Evolutionary conservation across 2,797 vertebrate genomes (phyloP), one percentile per base, ranked within the genome.

Genomic region (Neomorphus geoffroyi): DNA sequence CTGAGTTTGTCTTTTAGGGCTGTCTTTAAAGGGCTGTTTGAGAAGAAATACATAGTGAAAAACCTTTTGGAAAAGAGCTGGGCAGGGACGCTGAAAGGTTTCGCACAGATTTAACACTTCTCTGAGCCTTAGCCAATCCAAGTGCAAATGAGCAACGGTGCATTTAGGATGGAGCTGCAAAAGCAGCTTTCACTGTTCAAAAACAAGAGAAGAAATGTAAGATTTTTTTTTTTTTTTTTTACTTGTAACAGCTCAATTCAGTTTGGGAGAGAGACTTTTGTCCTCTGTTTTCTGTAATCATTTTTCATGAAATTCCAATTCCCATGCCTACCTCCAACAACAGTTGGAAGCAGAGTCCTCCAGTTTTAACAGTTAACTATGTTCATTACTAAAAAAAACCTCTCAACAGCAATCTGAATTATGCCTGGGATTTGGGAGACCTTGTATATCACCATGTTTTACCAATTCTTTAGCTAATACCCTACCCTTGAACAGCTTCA

Each of bases 1-100:
- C 27, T 86, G 67, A 74, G 77, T 85, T 93, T 89, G 37, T 85
- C 83, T 82, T 92, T 94, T 51, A n/a, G n/a, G n/a, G n/a, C n/a
- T n/a, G n/a, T n/a, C n/a, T n/a, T 18, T 90, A 33, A 93, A 85
- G 27, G 62, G 13, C 22, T 89, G 53, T n/a, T 88, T 81, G 46
- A 88, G 30, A 61, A 66, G 71, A 91, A 87, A 80, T 30, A 82
- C 6, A 74, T 8, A 64, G 64, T 7, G 28, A 93, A 93, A 66
- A 14, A 32, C 0, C 2, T 48, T 72, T 86, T 88, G 33, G 45
- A 80, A 84, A 81, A 24, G 27, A 56, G 18, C 6, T 21, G 26
- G 27, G 26, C 6, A 10, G 7, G 5, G 3, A 26, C 51, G 16
- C 30, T 35, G 30, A 43, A 13, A 3, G 5, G 3, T 73, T 90